Evolutionary conservation across 2,797 vertebrate species (phyloP).

Genomic region (Silurus lanzhouensis): DNA sequence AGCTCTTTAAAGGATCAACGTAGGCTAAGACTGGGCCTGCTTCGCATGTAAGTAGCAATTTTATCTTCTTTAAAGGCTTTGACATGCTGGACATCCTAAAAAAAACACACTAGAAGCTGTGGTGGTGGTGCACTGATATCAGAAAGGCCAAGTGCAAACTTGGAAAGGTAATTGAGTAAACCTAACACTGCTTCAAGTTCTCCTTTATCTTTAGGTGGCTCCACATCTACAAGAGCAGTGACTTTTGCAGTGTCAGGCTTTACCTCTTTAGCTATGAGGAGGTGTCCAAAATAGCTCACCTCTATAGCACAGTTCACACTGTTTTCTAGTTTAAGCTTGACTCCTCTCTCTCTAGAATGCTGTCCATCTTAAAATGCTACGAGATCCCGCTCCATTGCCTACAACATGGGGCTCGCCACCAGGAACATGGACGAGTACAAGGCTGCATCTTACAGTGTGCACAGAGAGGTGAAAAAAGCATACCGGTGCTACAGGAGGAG

Average conservation of each 20-base stretch:
- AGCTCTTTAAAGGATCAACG: too few relatives aligned
- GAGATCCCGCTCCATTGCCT: too few relatives aligned
- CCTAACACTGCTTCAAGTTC: not conserved
- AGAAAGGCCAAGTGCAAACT: constrained; percentile 7
- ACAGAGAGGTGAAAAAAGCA: too few relatives aligned
- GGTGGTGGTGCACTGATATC: constrained; percentile 32
- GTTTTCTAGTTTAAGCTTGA: constrained; percentile 52
- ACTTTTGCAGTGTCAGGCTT: constrained; percentile 37
- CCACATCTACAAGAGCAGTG: not conserved
- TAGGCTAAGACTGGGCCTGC: constrained; percentile 30
- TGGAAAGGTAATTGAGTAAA: constrained; percentile 2
- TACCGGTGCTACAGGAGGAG: too few relatives aligned
- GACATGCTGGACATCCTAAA: constrained; percentile 36
- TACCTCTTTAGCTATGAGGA: not conserved
- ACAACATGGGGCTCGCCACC: too few relatives aligned
- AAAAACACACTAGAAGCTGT: constrained; percentile 42
- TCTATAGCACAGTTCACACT: constrained; percentile 18
- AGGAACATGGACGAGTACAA: too few relatives aligned
- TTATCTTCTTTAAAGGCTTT: constrained; percentile 38
- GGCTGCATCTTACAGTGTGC: too few relatives aligned
- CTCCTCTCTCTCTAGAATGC: constrained; percentile 26
- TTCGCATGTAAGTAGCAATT: constrained; percentile 30
- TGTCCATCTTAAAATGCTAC: not conserved
- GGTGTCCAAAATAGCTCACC: constrained; percentile 53
- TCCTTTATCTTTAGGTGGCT: constrained; percentile 3